phyloP scores from a whole-genome alignment of 2,113 vertebrate genomes.

The Halichoerus grypus region DNA sequence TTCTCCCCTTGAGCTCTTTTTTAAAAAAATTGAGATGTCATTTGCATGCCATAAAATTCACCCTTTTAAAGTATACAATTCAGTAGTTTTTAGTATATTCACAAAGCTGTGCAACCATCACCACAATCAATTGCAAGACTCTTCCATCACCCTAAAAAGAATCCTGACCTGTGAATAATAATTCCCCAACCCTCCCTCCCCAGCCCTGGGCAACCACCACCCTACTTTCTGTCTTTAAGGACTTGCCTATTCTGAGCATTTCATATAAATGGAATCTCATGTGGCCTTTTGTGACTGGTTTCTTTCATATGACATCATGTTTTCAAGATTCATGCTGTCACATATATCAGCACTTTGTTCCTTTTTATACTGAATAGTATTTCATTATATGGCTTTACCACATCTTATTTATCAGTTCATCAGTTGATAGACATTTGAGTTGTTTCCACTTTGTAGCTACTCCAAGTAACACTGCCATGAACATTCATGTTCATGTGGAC shows the following conservation, averaged over 20 bases:
- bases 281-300: neutral
- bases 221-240: neutral
- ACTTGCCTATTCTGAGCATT: neutral
- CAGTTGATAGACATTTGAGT: neutral
- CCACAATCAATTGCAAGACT: neutral
- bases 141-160: constrained; percentile 4
- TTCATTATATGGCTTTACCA: neutral
- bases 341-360: neutral
- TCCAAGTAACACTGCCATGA: neutral
- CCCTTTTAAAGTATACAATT: neutral
- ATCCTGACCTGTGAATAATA: neutral
- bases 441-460: constrained; percentile 1
- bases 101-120: neutral
- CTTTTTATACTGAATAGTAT: neutral
- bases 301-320: neutral
- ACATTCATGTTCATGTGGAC: neutral
- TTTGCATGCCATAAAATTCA: neutral
- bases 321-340: constrained; percentile 5
- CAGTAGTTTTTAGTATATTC: neutral
- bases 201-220: neutral
- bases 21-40: neutral
- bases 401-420: neutral
- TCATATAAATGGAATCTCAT: neutral
- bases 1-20: neutral
- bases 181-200: neutral